Evolutionary conservation across 2,113 vertebrate species (phyloP).

Genomic region (Cyanoliseus patagonus): DNA sequence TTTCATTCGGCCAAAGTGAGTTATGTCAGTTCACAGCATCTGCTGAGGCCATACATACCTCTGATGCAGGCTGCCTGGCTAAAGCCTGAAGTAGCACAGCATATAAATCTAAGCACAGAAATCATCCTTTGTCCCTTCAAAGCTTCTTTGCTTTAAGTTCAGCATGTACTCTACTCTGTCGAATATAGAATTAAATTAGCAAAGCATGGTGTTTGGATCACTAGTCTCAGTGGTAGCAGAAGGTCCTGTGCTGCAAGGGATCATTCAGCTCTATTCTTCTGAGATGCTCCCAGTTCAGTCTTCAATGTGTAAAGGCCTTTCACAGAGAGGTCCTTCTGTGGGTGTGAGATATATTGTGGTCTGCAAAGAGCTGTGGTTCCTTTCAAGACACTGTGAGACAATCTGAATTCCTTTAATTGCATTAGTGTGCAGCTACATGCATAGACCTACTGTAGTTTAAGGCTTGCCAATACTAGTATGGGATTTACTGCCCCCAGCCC

Average conservation of each 20-base stretch:
- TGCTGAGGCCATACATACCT: neutral
- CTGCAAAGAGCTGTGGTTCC: neutral
- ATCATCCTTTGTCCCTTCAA: neutral
- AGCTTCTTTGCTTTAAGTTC: neutral
- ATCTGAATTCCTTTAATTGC: neutral
- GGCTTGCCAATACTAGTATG: neutral
- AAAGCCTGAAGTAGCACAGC: neutral
- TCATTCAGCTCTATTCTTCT: neutral
- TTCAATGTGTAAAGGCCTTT: neutral
- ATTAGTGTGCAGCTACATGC: rapidly evolving
- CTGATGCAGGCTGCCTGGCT: neutral
- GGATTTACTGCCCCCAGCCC: neutral
- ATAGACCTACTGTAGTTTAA: neutral
- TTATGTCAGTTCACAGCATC: neutral
- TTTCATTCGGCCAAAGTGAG: neutral
- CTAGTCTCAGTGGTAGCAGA: neutral
- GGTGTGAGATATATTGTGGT: neutral
- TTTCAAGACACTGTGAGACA: neutral
- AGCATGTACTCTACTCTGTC: neutral
- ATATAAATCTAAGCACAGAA: neutral
- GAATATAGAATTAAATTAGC: neutral
- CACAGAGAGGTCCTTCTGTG: neutral
- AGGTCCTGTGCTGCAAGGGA: neutral
- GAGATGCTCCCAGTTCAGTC: neutral
- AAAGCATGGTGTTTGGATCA: neutral